phyloP scores from a whole-genome alignment of 2,888 invertebrate genomes.

The Stenolophus ochropezus region DNA sequence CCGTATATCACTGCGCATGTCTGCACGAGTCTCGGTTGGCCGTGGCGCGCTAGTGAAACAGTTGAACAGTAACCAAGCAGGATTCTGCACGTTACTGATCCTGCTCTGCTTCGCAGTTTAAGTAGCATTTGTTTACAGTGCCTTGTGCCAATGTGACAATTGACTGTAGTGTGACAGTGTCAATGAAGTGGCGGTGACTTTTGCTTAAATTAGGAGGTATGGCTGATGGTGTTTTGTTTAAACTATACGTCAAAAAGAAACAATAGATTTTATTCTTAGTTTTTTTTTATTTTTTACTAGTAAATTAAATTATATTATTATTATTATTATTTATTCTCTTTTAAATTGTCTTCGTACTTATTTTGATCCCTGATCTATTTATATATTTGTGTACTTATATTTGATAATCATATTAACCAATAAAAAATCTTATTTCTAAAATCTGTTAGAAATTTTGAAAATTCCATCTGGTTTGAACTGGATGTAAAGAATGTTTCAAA shows the following conservation, averaged over 20 bases:
- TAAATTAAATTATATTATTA: too few relatives aligned
- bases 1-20: conserved; percentile 12
- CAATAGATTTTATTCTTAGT: too few relatives aligned
- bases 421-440: too few relatives aligned
- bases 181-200: neutral
- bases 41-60: conserved; percentile 21
- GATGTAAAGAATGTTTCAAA: too few relatives aligned
- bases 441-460: too few relatives aligned
- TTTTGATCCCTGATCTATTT: too few relatives aligned
- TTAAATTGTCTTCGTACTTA: too few relatives aligned
- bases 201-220: neutral
- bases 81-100: neutral
- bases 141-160: conserved; percentile 14
- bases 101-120: neutral
- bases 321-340: too few relatives aligned
- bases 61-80: neutral
- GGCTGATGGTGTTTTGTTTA: neutral
- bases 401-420: too few relatives aligned
- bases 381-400: too few relatives aligned
- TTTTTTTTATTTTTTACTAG: too few relatives aligned
- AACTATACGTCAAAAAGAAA: neutral
- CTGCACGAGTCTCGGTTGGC: neutral
- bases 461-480: too few relatives aligned
- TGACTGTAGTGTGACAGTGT: neutral
- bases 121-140: conserved; percentile 6